A percentile compares a stretch with the other conserved stretches of the same genome.
Evolutionary conservation across 2,888 invertebrate genomes (phyloP).

Genomic region (Lasioglossum calceatum): DNA sequence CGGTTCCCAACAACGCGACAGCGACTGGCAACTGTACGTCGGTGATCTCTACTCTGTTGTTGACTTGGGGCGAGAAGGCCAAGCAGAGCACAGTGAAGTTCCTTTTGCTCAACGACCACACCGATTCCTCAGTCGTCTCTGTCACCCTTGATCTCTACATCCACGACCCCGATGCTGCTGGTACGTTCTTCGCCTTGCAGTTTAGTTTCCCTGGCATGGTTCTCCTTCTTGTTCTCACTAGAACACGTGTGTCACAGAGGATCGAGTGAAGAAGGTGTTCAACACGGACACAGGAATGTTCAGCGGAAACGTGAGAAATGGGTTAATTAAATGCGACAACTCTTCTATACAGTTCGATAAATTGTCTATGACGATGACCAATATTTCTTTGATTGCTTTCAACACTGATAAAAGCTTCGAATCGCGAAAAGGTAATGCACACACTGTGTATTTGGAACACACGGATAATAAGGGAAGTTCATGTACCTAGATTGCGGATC

Average conservation of each 20-base stretch:
- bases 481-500: background rate
- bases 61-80: background rate
- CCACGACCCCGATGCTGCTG: background rate
- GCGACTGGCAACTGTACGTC: background rate
- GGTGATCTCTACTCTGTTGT: background rate
- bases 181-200: background rate
- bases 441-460: background rate
- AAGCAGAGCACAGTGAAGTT: background rate
- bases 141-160: background rate
- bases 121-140: background rate
- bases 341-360: accelerated
- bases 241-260: background rate
- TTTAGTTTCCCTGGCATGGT: background rate
- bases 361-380: background rate
- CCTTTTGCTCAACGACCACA: background rate
- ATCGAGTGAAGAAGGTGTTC: background rate
- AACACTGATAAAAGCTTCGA: background rate
- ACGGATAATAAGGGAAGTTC: background rate
- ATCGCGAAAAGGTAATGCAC: background rate
- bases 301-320: background rate
- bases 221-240: background rate
- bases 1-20: accelerated
- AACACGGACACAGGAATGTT: background rate
- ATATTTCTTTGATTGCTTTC: background rate
- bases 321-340: background rate